Evolutionary conservation across 2,113 vertebrate species (phyloP), one percentile per base, ranked within the genome.

Genomic region (Pimephales promelas): DNA sequence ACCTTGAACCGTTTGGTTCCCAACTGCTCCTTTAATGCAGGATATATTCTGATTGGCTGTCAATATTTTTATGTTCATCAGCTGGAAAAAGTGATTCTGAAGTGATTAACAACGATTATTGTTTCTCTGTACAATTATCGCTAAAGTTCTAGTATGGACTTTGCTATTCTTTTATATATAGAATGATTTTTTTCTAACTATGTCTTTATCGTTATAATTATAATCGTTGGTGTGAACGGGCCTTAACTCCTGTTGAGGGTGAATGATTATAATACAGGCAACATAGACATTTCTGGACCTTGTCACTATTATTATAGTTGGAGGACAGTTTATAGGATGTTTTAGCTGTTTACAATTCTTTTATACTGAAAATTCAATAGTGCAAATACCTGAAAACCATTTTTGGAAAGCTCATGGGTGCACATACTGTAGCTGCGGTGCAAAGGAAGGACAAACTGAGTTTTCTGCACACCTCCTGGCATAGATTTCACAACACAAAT

Each of bases 401-500:
- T 77, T 40, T 78, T 62, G 36, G 13, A 62, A 78, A 61, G 56
- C 24, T 66, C 10, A 49, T 20, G 59, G 43, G 16, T 79, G 36
- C 24, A 13, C 11, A 18, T 62, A 9, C 71, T 24, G n/a, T 43
- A 71, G 31, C 11, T 79, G 26, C 16, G 11, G 54, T 59, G 54
- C 75, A 47, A 43, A 79, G 57, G 28, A 47, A 47, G 59, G 40
- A 22, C 71, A 31, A 28, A 62, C 59, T 47, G 24, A 24, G 9
- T n/a, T 66, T 78, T 79, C n/a, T 77, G 26, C 22, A 59, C 16
- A 47, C 61, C 43, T 79, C 10, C 24, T 79, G 59, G 43, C 77
- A 64, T 66, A 49, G 77, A 66, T 78, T 66, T 79, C 77, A 66
- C 77, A 64, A 59, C 43, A 66, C 16, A 79, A 79, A 66, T 49